A percentile compares a stretch with the other conserved stretches of the same genome.
Evolutionary conservation across 2,797 vertebrate genomes (phyloP).

Genomic region (Paguma larvata): DNA sequence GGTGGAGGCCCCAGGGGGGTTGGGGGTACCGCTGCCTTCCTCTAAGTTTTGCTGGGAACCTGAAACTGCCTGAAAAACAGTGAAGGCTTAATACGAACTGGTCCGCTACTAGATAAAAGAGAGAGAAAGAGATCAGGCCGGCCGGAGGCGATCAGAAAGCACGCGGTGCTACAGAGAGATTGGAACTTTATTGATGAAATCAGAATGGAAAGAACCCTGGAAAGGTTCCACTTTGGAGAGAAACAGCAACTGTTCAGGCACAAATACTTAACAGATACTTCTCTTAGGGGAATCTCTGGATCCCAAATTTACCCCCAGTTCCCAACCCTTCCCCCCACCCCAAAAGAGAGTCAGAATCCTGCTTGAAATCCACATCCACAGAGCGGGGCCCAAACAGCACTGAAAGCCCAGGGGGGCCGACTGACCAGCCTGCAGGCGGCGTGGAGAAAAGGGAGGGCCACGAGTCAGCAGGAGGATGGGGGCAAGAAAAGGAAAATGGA

Average conservation of each 20-base stretch:
- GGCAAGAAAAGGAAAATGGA: neutral
- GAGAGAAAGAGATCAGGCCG: neutral
- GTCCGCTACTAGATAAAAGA: neutral
- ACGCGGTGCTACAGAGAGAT: slow-evolving; percentile 64
- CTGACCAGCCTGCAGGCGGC: neutral
- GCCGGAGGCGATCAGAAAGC: neutral
- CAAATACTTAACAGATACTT: neutral
- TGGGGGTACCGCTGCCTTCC: neutral
- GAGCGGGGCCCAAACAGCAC: neutral
- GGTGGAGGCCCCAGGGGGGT: neutral
- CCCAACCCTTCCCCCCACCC: neutral
- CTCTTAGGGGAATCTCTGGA: slow-evolving; percentile 43
- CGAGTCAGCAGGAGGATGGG: neutral
- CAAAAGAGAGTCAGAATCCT: slow-evolving; percentile 51
- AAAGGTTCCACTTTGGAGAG: slow-evolving; percentile 54
- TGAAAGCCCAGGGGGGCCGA: neutral
- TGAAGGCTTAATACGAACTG: neutral
- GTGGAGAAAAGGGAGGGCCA: neutral
- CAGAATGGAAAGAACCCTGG: slow-evolving; percentile 51
- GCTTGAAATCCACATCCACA: slow-evolving; percentile 33
- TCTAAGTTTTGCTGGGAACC: neutral
- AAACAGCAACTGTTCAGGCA: slow-evolving; percentile 47
- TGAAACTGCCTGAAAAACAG: neutral
- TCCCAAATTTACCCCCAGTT: neutral
- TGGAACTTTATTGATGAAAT: slow-evolving; percentile 78